Conservation (phyloP, 2,888 invertebrate species). For the Mesorhabditis sp. region DNA sequence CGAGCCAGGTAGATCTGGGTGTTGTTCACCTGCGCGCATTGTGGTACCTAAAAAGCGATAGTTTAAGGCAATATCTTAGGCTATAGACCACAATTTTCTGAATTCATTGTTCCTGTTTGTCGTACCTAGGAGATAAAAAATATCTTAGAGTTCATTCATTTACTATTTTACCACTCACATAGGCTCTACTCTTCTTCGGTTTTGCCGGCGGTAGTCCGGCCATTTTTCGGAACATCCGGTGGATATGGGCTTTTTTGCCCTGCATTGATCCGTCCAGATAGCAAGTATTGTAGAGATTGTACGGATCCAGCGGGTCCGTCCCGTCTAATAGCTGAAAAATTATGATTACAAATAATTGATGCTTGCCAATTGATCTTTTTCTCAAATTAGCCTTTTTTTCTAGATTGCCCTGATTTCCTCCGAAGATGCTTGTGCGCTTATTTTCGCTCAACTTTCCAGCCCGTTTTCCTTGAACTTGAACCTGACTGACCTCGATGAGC, state of each 20-base stretch:
- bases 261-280: conserved; percentile 23
- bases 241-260: conserved; percentile 21
- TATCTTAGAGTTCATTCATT: too few relatives aligned
- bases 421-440: too few relatives aligned
- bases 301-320: conserved; percentile 36
- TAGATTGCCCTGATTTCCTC: too few relatives aligned
- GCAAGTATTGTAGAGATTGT: conserved; percentile 37
- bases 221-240: conserved; percentile 14
- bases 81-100: too few relatives aligned
- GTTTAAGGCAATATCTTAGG: background rate
- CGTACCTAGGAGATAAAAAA: too few relatives aligned
- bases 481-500: conserved; percentile 19
- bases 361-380: too few relatives aligned
- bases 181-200: conserved; percentile 1
- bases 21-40: conserved; percentile 36
- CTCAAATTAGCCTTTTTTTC: too few relatives aligned
- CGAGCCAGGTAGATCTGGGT: conserved; percentile 33
- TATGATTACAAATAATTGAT: background rate
- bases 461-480: background rate
- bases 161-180: too few relatives aligned
- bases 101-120: too few relatives aligned
- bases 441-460: too few relatives aligned
- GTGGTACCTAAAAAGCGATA: conserved; percentile 19
- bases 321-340: conserved; percentile 23
- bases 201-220: conserved; percentile 21